These are phyloP conservation scores for Drosophila serrata DNA, from an alignment of 1,140 invertebrate genomes.

Conservation along the genomic window DNA sequence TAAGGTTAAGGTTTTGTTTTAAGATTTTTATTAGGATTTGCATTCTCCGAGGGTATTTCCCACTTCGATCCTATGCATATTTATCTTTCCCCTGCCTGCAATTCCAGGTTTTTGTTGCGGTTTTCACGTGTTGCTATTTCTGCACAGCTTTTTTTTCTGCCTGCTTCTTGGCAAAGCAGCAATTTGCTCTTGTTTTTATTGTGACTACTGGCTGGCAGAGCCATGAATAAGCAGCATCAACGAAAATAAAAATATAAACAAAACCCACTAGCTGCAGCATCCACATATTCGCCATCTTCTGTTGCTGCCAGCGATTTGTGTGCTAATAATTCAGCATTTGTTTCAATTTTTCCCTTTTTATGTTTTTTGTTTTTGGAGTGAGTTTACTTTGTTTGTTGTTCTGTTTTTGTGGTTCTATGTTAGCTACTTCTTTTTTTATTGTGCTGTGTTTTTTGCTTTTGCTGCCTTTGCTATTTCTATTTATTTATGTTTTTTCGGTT, in stretches of 20 bases:
- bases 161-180: conserved; percentile 28
- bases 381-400: conserved; percentile 17
- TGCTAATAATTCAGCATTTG: conserved; percentile 82
- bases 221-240: conserved; percentile 63
- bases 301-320: conserved; percentile 53
- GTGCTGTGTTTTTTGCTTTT: conserved; percentile 35
- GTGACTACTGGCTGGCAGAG: conserved; percentile 43
- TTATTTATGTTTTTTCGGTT: conserved; percentile 16
- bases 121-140: conserved; percentile 81
- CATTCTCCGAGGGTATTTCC: not conserved
- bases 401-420: conserved; percentile 29
- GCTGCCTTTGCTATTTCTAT: conserved; percentile 34
- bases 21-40: no score
- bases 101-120: conserved; percentile 56
- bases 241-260: conserved; percentile 51
- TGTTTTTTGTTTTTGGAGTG: conserved; percentile 24
- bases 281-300: conserved; percentile 24
- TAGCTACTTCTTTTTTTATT: conserved; percentile 39
- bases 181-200: conserved; percentile 58
- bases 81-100: conserved; percentile 26
- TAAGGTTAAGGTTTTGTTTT: fast-evolving
- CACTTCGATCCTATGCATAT: not conserved
- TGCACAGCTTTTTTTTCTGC: conserved; percentile 58
- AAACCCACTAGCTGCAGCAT: conserved; percentile 31
- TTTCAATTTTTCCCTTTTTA: conserved; percentile 48